Evolutionary conservation across 2,797 vertebrate species (phyloP).

Genomic region (Jordanella pulchra): DNA sequence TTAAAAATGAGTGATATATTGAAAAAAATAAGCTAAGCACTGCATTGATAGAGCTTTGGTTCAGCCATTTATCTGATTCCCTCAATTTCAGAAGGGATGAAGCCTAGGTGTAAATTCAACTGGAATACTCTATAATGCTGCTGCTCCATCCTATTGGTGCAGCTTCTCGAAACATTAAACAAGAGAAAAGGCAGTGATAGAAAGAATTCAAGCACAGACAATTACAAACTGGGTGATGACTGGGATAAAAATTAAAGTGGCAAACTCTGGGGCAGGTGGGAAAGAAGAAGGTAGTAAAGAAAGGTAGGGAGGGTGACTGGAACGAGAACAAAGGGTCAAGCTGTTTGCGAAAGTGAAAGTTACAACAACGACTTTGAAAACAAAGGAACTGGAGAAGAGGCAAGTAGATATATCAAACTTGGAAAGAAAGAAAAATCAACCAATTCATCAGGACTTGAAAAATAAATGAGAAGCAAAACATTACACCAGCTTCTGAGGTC

Average conservation of each 20-base stretch:
- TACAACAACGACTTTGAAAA: conserved; percentile 17
- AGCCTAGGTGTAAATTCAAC: too few relatives aligned
- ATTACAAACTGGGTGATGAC: conserved; percentile 35
- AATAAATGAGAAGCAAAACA: conserved; percentile 9
- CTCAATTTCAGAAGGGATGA: conserved; percentile 4
- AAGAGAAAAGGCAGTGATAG: not conserved
- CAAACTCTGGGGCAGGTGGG: conserved; percentile 34
- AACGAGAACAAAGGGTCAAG: conserved; percentile 9
- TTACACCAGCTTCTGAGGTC: conserved; percentile 15
- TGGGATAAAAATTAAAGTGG: conserved; percentile 42
- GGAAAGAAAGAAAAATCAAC: not conserved
- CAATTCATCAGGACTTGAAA: not conserved
- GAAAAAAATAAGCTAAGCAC: conserved; percentile 21
- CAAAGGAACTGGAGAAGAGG: not conserved
- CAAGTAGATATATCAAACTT: not conserved
- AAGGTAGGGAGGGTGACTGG: conserved; percentile 13
- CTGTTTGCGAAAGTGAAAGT: conserved; percentile 14
- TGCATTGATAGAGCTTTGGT: conserved; percentile 11
- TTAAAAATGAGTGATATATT: conserved; percentile 30
- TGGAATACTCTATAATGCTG: too few relatives aligned
- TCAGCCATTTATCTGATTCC: conserved; percentile 8
- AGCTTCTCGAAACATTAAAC: not conserved
- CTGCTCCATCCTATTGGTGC: too few relatives aligned
- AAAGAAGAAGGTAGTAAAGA: conserved; percentile 31
- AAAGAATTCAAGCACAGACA: conserved; percentile 7